Conservation (phyloP, 2,797 vertebrate genomes). For the Gymnothorax javanicus region DNA sequence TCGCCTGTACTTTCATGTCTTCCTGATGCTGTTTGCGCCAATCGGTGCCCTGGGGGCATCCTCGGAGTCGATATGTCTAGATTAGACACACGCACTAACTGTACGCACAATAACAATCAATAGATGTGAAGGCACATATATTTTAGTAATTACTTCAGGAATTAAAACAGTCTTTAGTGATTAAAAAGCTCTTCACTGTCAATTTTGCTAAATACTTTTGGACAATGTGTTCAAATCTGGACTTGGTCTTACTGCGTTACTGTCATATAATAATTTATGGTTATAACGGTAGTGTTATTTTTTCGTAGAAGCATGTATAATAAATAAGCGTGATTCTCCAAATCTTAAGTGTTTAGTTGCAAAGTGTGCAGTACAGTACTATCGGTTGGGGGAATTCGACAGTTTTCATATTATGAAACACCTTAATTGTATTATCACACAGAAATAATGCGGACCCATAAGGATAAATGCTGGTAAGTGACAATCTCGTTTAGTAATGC, state of each 20-base stretch:
- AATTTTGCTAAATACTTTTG: slow-evolving; percentile 65
- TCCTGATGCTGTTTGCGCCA: slow-evolving; percentile 50
- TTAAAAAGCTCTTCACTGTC: slow-evolving; percentile 68
- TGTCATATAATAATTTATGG: slow-evolving; percentile 72
- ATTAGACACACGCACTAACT: slow-evolving; percentile 63
- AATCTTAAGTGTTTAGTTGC: not conserved
- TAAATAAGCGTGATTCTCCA: not conserved
- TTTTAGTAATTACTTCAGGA: slow-evolving; percentile 75
- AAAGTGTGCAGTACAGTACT: not conserved
- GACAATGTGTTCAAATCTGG: slow-evolving; percentile 64
- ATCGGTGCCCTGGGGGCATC: not conserved
- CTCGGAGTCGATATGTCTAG: slow-evolving; percentile 57
- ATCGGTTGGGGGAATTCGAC: not conserved
- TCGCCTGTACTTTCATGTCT: slow-evolving; percentile 68
- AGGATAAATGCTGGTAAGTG: slow-evolving; percentile 1
- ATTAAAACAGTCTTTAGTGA: slow-evolving; percentile 72
- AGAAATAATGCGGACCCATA: not conserved
- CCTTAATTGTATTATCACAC: not conserved
- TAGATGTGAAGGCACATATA: slow-evolving; percentile 72
- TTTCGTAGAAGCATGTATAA: slow-evolving; percentile 34
- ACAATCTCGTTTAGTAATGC: not conserved
- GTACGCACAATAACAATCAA: slow-evolving; percentile 71
- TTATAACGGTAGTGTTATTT: slow-evolving; percentile 53
- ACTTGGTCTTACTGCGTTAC: slow-evolving; percentile 61
- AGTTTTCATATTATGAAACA: not conserved